These are phyloP conservation scores for Microplitis mediator DNA, from an alignment of 1,140 invertebrate genomes.

Conservation along the genomic window DNA sequence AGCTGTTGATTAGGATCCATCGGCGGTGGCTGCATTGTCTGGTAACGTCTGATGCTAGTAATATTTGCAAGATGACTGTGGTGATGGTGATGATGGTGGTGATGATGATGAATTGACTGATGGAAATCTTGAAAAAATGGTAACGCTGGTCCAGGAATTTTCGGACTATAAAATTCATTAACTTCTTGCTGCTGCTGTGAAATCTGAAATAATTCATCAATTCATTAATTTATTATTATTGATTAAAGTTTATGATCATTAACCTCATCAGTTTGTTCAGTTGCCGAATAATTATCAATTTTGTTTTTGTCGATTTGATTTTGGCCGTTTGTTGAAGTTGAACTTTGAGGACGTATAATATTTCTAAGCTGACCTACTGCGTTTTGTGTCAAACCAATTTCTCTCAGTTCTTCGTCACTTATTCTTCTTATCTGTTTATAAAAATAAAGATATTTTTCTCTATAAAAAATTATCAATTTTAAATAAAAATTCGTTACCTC, in stretches of 20 bases:
- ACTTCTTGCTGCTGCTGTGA: slow-evolving; percentile 26
- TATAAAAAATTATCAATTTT: slow-evolving; percentile 3
- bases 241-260: slow-evolving; percentile 11
- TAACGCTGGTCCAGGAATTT: slow-evolving; percentile 45
- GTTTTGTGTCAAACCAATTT: slow-evolving; percentile 60
- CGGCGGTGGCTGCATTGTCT: slow-evolving; percentile 47
- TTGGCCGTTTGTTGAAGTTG: slow-evolving; percentile 56
- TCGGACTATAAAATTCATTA: slow-evolving; percentile 45
- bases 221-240: not conserved
- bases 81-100: slow-evolving; percentile 37
- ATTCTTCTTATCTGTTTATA: slow-evolving; percentile 63
- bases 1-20: slow-evolving; percentile 43
- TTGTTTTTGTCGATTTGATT: slow-evolving; percentile 39
- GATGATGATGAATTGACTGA: slow-evolving; percentile 51
- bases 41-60: slow-evolving; percentile 55
- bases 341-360: slow-evolving; percentile 63
- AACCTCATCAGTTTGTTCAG: slow-evolving; percentile 51
- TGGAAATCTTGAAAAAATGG: slow-evolving; percentile 49
- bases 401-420: slow-evolving; percentile 63
- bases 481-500: slow-evolving; percentile 46
- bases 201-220: slow-evolving; percentile 31
- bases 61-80: slow-evolving; percentile 43
- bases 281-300: slow-evolving; percentile 38
- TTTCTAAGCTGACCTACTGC: slow-evolving; percentile 66
- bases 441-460: slow-evolving; percentile 6